Evolutionary conservation across 2,888 invertebrate genomes (phyloP), one percentile per base, ranked within the genome.

Genomic region (Sinhomidia bicolor): DNA sequence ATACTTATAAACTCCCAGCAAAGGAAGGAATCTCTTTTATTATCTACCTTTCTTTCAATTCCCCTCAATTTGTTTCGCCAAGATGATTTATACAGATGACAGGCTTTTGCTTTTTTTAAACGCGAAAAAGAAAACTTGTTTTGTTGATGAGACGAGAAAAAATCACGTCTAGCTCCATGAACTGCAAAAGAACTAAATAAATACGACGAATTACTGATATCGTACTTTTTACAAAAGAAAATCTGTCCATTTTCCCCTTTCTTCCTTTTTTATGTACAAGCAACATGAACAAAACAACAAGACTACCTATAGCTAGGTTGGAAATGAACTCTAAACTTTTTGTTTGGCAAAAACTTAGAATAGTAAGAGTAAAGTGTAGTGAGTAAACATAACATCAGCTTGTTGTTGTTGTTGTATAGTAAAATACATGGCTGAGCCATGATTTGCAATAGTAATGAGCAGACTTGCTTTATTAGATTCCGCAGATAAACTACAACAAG

Each of bases 141-240:
- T n/a, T 17, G 14, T 36, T 32, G 32, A 65, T 36, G 7, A 60
- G 68, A 71, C 41, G 41, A 71, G 68, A 44, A 20, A n/a, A 41
- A 71, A 36, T 71, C 68, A 71, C 68, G 68, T 71, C 68, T 32
- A n/a, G 20, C 17, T 71, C 20, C 20, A 26, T 71, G 68, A 26
- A 17, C 68, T 71, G 68, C 41, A 71, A 71, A 68, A 71, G 41
- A 20, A 71, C 41, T 71, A 71, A 71, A 71, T 71, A 71, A 71
- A 71, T 71, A 71, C 62, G n/a, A 5, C 41, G 10, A 41, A 41
- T 3, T 41, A 44, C 41, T 71, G n/a, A 32, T 36, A 7, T 9
- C 41, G 12, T 36, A 20, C 2, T 41, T 41, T 41, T 0, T 26
- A 29, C 10, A 29, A 26, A 68, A 41, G 36, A 36, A 71, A 71